phyloP scores from a whole-genome alignment of 2,113 vertebrate genomes.

The Python bivittatus region DNA sequence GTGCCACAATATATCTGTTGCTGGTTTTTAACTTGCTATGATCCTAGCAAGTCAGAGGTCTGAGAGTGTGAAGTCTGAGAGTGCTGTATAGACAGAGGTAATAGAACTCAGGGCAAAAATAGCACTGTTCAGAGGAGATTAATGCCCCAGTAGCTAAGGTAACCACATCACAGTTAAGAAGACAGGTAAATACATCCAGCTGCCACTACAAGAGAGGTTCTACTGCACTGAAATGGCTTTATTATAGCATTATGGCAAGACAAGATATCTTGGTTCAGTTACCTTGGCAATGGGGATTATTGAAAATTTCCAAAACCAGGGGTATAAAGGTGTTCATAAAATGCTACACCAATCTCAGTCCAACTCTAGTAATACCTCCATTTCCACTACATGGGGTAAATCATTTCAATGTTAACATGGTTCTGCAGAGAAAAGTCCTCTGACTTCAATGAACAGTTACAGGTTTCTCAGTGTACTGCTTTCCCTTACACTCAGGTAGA shows the following conservation, averaged over 20 bases:
- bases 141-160: background rate
- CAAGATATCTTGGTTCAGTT: background rate
- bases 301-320: background rate
- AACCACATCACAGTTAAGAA: background rate
- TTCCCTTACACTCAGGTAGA: background rate
- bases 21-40: background rate
- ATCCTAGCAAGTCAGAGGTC: background rate
- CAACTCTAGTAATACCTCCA: background rate
- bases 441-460: background rate
- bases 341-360: background rate
- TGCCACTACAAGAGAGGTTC: background rate
- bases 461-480: background rate
- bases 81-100: background rate
- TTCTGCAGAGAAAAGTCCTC: background rate
- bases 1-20: background rate
- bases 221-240: background rate
- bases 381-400: background rate
- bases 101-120: background rate
- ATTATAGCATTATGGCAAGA: background rate
- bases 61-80: background rate
- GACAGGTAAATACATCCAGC: background rate
- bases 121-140: background rate
- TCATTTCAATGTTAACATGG: background rate
- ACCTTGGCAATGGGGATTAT: background rate
- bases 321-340: background rate